Evolutionary conservation across 2,888 invertebrate genomes (phyloP).

Genomic region (Crematogaster levior): DNA sequence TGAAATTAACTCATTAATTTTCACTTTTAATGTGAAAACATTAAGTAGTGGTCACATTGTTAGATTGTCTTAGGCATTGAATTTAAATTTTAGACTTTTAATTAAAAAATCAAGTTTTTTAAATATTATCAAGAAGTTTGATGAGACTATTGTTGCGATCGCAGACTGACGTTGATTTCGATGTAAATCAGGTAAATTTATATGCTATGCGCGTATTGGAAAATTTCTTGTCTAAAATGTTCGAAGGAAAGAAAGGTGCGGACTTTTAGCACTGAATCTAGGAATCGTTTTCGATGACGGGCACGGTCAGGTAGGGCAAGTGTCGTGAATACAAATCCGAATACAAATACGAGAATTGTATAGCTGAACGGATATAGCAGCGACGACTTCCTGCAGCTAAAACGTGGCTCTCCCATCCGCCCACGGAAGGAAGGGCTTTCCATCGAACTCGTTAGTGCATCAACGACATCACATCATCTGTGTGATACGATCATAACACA

Average conservation of each 20-base stretch:
- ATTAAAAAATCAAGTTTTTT: neutral
- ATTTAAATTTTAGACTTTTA: neutral
- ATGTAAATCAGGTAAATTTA: slow-evolving; percentile 15
- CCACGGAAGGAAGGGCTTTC: slow-evolving; percentile 50
- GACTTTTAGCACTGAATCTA: slow-evolving; percentile 8
- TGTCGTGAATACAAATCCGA: slow-evolving; percentile 45
- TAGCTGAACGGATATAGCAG: slow-evolving; percentile 31
- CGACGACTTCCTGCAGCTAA: slow-evolving; percentile 38
- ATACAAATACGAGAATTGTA: slow-evolving; percentile 37
- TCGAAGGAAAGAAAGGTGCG: neutral
- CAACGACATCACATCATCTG: slow-evolving; percentile 16
- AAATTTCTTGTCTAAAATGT: slow-evolving; percentile 4
- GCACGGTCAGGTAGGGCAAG: neutral
- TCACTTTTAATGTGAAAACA: neutral
- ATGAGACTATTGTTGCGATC: neutral
- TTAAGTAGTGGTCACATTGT: neutral
- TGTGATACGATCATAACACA: slow-evolving; percentile 37
- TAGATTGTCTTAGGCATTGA: neutral
- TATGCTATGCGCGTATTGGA: neutral
- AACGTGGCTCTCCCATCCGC: slow-evolving; percentile 25
- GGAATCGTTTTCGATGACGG: neutral
- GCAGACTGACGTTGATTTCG: neutral
- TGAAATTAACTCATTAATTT: neutral
- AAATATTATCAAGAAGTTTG: neutral
- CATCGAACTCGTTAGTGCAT: slow-evolving; percentile 44